Evolutionary conservation across 2,113 vertebrate species (phyloP).

Genomic region (Mellivora capensis): DNA sequence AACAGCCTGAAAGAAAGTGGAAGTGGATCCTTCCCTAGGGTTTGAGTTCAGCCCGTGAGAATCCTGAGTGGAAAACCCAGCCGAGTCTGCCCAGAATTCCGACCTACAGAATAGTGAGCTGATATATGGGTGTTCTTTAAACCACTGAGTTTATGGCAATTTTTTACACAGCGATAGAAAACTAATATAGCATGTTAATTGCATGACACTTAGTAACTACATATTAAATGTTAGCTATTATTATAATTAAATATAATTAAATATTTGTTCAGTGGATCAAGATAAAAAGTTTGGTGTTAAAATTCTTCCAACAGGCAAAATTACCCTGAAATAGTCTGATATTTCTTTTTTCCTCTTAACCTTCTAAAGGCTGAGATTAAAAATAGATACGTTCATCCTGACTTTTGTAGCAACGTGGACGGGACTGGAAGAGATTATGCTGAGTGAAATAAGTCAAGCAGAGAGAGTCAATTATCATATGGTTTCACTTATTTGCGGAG

Average conservation of each 20-base stretch:
- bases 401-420: no score
- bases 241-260: slow-evolving; percentile 36
- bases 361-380: neutral
- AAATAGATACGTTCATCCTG: neutral
- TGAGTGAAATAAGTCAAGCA: no score
- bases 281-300: slow-evolving; percentile 12
- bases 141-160: neutral
- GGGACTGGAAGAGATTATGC: no score
- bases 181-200: slow-evolving; percentile 9
- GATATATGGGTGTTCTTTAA: neutral
- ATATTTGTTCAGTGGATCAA: slow-evolving; percentile 45
- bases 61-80: neutral
- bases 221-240: slow-evolving; percentile 37
- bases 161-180: slow-evolving; percentile 20
- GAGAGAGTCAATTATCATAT: no score
- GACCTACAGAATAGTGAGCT: neutral
- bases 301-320: slow-evolving; percentile 3
- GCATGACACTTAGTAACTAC: neutral
- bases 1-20: neutral
- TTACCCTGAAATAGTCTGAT: neutral
- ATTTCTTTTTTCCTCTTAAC: neutral
- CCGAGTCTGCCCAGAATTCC: neutral
- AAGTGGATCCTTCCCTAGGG: neutral
- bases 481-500: no score
- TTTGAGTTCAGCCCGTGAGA: neutral